Base-by-base conservation (phyloP, 2,888 invertebrate genomes). In the Stenotaenia linearis region DNA sequence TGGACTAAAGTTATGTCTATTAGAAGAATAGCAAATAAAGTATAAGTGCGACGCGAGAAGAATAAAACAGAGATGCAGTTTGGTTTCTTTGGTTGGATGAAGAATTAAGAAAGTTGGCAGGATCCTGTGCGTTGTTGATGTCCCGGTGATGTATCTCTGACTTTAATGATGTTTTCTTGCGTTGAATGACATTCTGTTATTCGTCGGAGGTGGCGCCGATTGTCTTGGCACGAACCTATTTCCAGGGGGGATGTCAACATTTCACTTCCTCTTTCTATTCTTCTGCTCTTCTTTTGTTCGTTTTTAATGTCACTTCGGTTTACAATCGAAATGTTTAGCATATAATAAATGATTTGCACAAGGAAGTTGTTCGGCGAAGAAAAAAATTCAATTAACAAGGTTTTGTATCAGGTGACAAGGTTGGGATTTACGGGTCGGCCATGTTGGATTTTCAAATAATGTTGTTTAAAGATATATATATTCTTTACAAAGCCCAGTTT, bases 311-410 rank as follows among this genome's bases (percentile, higher is more conserved):
- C 56, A 56, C 56, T 56, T 56, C 21, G 56, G 9, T 56, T 56
- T 56, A 56, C 56, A 56, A 56, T 56, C 23, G 56, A 56, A 56
- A 56, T 56, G 56, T 56, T 56, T 56, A 56, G 56, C 56, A 56
- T 56, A 56, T 56, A 56, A 56, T 56, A 56, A 56, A 56, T 56
- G 56, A 56, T 56, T 56, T 21, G 56, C 56, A 56, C 21, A 9
- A 56, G 56, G 56, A 56, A 56, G 56, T 23, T 18, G 23, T 21
- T 56, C 15, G 40, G 56, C 5, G 21, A 56, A 56, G 21, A 56
- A 56, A 56, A 56, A 56, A 56, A 56, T 23, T 23, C 1, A 56
- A 56, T 56, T 56, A 56, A 56, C 7, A 18, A 56, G 56, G 40
- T 40, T 40, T 40, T 40, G 40, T 40, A 40, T 40, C n/a, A 10